Evolutionary conservation across 2,113 vertebrate genomes (phyloP).

Genomic region (Ammodytes marinus): DNA sequence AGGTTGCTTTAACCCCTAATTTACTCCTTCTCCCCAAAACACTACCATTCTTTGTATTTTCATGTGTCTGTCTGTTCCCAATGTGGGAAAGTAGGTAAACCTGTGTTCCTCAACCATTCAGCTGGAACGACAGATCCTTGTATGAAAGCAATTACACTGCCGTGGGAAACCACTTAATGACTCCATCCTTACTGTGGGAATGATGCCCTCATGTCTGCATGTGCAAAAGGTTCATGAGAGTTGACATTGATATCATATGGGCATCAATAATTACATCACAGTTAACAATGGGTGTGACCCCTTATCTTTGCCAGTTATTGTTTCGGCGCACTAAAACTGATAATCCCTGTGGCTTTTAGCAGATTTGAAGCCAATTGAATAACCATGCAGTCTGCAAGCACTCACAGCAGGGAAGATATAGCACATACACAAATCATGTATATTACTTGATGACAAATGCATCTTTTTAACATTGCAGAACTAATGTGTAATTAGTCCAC

Average conservation of each 20-base stretch:
- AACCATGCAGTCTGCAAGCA: slow-evolving; percentile 6
- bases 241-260: slow-evolving; percentile 31
- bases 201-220: slow-evolving; percentile 23
- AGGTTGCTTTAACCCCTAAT: background rate
- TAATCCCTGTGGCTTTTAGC: slow-evolving; percentile 18
- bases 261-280: slow-evolving; percentile 42
- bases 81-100: background rate
- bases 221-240: slow-evolving; percentile 28
- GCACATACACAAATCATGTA: background rate
- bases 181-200: slow-evolving; percentile 9
- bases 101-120: background rate
- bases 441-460: background rate
- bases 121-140: background rate
- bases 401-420: background rate
- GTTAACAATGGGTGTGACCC: slow-evolving; percentile 12
- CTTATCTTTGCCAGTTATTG: slow-evolving; percentile 53
- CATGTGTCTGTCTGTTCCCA: background rate
- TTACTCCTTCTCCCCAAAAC: background rate
- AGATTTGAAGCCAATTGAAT: slow-evolving; percentile 2
- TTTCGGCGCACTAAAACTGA: slow-evolving; percentile 45
- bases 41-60: background rate
- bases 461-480: no score
- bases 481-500: background rate
- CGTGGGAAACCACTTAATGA: slow-evolving; percentile 60
- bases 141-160: background rate